Percentiles rank a stretch among this genome's conserved stretches.
Conservation (phyloP, 2,888 invertebrate genomes). For the Argyresthia albistria region DNA sequence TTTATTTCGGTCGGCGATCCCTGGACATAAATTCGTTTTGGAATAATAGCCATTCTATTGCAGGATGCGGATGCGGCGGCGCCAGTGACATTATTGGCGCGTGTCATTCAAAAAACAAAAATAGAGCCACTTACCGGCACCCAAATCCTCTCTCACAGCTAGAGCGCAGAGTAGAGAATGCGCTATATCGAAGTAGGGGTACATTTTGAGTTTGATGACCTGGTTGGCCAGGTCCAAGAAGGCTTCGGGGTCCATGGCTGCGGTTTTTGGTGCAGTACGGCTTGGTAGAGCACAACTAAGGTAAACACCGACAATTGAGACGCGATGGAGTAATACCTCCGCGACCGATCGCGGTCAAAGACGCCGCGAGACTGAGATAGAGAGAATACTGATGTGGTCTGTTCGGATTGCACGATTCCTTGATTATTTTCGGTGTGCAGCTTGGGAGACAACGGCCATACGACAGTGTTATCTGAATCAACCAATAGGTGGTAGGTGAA, state of each 20-base stretch:
- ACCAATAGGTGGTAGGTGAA: background rate
- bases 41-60: slow-evolving; percentile 9
- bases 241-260: slow-evolving; percentile 93
- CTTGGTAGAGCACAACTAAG: slow-evolving; percentile 30
- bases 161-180: slow-evolving; percentile 96
- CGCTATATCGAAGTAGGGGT: slow-evolving; percentile 98
- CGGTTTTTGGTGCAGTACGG: slow-evolving; percentile 24
- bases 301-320: slow-evolving; percentile 63
- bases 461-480: background rate
- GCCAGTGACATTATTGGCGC: slow-evolving; percentile 19
- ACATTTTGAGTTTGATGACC: slow-evolving; percentile 99
- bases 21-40: slow-evolving; percentile 10
- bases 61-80: slow-evolving; percentile 31
- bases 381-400: slow-evolving; percentile 8
- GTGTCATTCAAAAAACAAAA: slow-evolving; percentile 26
- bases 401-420: slow-evolving; percentile 17
- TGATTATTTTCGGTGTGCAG: slow-evolving; percentile 41
- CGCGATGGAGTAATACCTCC: slow-evolving; percentile 40
- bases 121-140: slow-evolving; percentile 77
- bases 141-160: slow-evolving; percentile 95
- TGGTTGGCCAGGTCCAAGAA: slow-evolving; percentile 98
- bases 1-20: slow-evolving; percentile 43
- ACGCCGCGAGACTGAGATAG: slow-evolving; percentile 57
- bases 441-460: slow-evolving; percentile 8
- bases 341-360: slow-evolving; percentile 62